These are phyloP conservation scores for Leuciscus idus DNA, from an alignment of 2,113 vertebrate species.

Conservation along the genomic window DNA sequence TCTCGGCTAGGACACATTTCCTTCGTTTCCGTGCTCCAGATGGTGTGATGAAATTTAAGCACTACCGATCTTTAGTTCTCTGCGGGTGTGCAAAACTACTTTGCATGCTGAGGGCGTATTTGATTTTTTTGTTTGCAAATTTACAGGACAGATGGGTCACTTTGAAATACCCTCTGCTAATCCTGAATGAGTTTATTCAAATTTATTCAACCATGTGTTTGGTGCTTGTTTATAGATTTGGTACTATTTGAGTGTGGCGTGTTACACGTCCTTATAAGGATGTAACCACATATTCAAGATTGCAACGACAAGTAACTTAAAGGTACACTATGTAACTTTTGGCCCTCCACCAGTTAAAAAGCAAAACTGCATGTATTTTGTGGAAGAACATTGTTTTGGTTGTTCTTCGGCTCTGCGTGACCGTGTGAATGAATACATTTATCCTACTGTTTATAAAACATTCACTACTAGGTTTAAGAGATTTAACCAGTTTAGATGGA, in stretches of 20 bases:
- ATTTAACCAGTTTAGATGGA: too few relatives aligned
- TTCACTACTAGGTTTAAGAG: too few relatives aligned
- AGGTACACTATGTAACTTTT: too few relatives aligned
- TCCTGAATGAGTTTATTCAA: background rate
- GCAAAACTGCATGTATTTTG: too few relatives aligned
- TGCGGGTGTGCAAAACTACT: background rate
- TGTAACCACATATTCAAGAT: background rate
- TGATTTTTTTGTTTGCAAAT: constrained; percentile 22
- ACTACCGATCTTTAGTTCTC: background rate
- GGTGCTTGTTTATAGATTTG: background rate
- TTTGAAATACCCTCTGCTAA: constrained; percentile 2
- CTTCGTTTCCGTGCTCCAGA: background rate
- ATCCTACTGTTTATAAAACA: too few relatives aligned
- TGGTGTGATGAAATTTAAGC: background rate
- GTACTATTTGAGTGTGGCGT: background rate
- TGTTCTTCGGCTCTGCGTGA: too few relatives aligned
- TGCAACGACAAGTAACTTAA: background rate
- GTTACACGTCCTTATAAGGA: constrained; percentile 54
- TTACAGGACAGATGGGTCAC: background rate
- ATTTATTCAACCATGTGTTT: background rate
- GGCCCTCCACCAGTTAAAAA: too few relatives aligned
- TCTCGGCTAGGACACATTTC: background rate
- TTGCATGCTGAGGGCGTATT: background rate
- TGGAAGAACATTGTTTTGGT: too few relatives aligned
- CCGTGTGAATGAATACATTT: too few relatives aligned